Base-by-base conservation (phyloP, 2,888 invertebrate genomes). In the Phragmatobia fuliginosa region DNA sequence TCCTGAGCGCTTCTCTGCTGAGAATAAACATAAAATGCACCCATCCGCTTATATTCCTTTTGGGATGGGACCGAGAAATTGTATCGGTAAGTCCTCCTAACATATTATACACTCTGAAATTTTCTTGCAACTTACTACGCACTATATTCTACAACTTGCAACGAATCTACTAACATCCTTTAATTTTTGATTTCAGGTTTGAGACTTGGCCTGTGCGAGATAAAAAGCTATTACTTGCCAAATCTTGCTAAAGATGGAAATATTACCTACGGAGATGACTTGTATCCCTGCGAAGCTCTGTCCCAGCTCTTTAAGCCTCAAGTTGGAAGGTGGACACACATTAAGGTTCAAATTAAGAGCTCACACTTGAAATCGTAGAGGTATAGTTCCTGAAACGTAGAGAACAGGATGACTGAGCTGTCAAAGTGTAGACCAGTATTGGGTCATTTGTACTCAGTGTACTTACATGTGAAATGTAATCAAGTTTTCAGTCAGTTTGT, bases 1-100 rank as follows among this genome's bases (percentile, higher is more conserved):
- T 82, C 96, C 96, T n/a, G 90, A 95, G 75, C 82, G 96, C 31
- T 96, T 91, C 75, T 89, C 88, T 0, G 85, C 87, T 0, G 81
- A 88, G 58, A 89, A 88, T 73, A 87, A 78, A 38, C 81, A 83
- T 36, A 83, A 82, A 1, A 89, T 90, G n/a, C 72, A 81, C 16
- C 85, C 88, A 0, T 83, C 81, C 41, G 77, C 88, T 0, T 91
- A 89, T 65, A 71, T 87, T 60, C 91, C 91, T 10, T 91, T 91
- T 66, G 91, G 91, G 32, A n/a, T 80, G 45, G 91, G 91, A 1
- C 90, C 91, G 1, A 83, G 91, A 67, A 90, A 88, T 72, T 91
- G 91, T 73, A 88, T 91, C n/a, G 91, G 91, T 91, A 76, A 83
- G 78, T 8, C 0, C 21, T n/a, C 21, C 0, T 41, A 16, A 18